Evolutionary conservation across 1,140 invertebrate genomes (phyloP).

Genomic region (Drosophila tsacasi): DNA sequence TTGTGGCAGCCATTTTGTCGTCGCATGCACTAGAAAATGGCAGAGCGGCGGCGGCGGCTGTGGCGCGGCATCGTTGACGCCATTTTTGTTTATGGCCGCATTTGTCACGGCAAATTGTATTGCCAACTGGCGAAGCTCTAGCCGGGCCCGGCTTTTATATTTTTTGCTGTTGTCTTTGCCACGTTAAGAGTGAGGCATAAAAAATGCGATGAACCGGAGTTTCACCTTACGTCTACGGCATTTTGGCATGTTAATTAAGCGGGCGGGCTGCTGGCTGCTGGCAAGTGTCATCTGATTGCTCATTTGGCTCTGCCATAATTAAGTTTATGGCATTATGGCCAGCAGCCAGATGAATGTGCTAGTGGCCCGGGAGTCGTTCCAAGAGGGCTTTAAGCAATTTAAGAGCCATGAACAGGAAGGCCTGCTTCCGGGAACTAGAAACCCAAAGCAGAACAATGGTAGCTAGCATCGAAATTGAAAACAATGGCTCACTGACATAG

Average conservation of each 20-base stretch:
- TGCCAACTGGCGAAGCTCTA: conserved; percentile 48
- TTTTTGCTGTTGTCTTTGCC: conserved; percentile 4
- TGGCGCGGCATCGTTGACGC: conserved; percentile 51
- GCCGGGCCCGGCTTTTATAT: conserved; percentile 3
- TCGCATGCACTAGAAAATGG: conserved; percentile 71
- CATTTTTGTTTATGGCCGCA: conserved; percentile 76
- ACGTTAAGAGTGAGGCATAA: conserved; percentile 62
- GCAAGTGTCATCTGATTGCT: conserved; percentile 42
- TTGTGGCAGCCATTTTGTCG: conserved; percentile 71
- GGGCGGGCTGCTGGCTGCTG: conserved; percentile 3
- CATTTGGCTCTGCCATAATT: conserved; percentile 56
- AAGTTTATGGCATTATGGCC: conserved; percentile 42
- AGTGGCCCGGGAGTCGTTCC: neutral
- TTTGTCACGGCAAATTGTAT: conserved; percentile 76
- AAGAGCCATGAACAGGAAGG: neutral
- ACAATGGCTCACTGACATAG: conserved; percentile 56
- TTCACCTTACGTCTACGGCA: conserved; percentile 63
- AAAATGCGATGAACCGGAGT: conserved; percentile 57
- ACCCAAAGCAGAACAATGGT: conserved; percentile 11
- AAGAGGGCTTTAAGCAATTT: neutral
- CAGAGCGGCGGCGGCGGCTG: conserved; percentile 14
- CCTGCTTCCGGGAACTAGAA: neutral
- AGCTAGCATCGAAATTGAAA: conserved; percentile 38
- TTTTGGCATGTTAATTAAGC: conserved; percentile 64
- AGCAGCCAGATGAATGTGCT: neutral